Percentiles rank a stretch among this genome's conserved stretches.
Evolutionary conservation across 2,888 invertebrate genomes (phyloP).

Genomic region (Sarcophaga carnaria): DNA sequence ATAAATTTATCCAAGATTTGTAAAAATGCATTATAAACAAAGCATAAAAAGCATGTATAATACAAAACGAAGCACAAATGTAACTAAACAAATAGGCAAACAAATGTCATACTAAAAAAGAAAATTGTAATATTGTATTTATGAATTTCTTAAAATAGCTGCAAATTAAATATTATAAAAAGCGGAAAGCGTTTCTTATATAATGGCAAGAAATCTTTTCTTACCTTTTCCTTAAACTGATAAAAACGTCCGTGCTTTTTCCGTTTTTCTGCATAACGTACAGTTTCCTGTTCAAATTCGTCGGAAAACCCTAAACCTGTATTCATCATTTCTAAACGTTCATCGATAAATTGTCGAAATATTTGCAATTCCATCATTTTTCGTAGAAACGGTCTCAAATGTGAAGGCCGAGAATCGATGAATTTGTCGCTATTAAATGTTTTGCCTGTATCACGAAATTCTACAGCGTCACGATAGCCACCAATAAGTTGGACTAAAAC

Average conservation of each 20-base stretch:
- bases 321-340: constrained; percentile 94
- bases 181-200: constrained; percentile 22
- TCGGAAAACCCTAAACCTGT: constrained; percentile 96
- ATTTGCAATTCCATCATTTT: constrained; percentile 97
- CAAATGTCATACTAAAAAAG: background rate
- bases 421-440: constrained; percentile 94
- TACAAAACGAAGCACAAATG: constrained; percentile 35
- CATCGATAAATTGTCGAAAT: constrained; percentile 96
- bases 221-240: constrained; percentile 94
- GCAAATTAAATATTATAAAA: constrained; percentile 45
- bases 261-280: constrained; percentile 83
- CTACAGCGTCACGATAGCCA: constrained; percentile 95
- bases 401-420: constrained; percentile 91
- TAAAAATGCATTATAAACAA: constrained; percentile 39
- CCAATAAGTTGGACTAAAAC: constrained; percentile 97
- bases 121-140: background rate
- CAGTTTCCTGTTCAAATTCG: constrained; percentile 96
- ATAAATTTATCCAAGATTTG: background rate
- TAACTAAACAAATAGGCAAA: constrained; percentile 38
- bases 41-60: constrained; percentile 37
- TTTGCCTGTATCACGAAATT: constrained; percentile 87
- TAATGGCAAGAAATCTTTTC: constrained; percentile 43
- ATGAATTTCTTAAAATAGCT: constrained; percentile 42
- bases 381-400: constrained; percentile 93
- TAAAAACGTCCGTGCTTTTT: constrained; percentile 83